phyloP scores from a whole-genome alignment of 2,888 invertebrate species.

The Anthrax anthrax region DNA sequence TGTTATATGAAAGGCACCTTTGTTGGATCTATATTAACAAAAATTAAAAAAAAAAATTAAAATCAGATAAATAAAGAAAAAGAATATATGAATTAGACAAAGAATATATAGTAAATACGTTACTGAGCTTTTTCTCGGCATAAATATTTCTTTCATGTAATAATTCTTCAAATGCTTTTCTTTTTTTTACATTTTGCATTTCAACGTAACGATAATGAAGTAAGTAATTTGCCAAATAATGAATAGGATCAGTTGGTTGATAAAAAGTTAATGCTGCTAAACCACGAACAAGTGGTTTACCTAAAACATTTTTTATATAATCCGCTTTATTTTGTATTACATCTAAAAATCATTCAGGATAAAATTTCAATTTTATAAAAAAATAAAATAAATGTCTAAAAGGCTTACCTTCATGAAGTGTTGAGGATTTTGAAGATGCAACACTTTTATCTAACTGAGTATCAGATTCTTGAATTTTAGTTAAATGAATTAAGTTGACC shows the following conservation, averaged over 20 bases:
- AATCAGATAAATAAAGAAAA: too few relatives aligned
- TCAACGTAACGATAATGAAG: conserved; percentile 12
- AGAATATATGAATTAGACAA: too few relatives aligned
- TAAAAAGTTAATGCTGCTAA: conserved; percentile 10
- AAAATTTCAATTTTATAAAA: neutral
- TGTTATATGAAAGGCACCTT: too few relatives aligned
- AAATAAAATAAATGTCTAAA: neutral
- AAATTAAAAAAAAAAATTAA: too few relatives aligned
- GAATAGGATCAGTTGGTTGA: conserved; percentile 13
- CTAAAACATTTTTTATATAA: conserved; percentile 8
- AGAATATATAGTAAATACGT: too few relatives aligned
- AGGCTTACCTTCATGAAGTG: too few relatives aligned
- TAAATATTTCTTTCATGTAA: conserved; percentile 2
- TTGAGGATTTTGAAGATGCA: too few relatives aligned
- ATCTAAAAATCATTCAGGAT: neutral
- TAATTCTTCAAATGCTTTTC: conserved; percentile 10
- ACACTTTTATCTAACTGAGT: neutral
- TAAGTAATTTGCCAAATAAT: conserved; percentile 13
- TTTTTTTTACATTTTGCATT: conserved; percentile 5
- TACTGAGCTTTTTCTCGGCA: too few relatives aligned
- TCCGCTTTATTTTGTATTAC: neutral
- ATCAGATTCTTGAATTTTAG: neutral
- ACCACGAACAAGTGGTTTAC: conserved; percentile 9
- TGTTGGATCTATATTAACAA: too few relatives aligned
- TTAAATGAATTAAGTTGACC: neutral